A percentile compares a stretch with the other conserved stretches of the same genome.
Conservation (phyloP, 1,140 invertebrate genomes). For the Ceratosolen fusciceps region DNA sequence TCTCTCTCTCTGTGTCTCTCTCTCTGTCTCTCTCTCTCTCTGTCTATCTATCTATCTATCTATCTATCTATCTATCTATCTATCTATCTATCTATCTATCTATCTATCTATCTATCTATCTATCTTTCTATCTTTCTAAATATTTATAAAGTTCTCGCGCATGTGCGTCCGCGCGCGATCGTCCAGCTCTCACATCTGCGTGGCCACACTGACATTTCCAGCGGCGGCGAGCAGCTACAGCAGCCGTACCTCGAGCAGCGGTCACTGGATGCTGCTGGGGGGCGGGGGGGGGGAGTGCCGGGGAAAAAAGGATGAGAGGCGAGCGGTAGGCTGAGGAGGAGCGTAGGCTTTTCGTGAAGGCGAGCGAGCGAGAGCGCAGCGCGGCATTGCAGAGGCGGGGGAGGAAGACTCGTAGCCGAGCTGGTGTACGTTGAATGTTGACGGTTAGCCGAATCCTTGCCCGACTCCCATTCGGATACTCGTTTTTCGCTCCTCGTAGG, state of each 20-base stretch:
- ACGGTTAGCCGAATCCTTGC: not conserved
- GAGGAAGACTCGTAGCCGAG: not conserved
- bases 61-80: not conserved
- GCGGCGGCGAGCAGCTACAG: not conserved
- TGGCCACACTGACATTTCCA: slow-evolving; percentile 33
- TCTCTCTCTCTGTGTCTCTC: not conserved
- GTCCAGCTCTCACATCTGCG: slow-evolving; percentile 19
- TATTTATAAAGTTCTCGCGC: not conserved
- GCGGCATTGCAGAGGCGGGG: not conserved
- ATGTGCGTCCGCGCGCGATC: slow-evolving; percentile 16
- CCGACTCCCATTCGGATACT: not conserved
- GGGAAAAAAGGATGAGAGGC: slow-evolving; percentile 4
- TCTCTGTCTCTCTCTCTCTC: not conserved
- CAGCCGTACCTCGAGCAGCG: not conserved
- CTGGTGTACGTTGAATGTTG: slow-evolving; percentile 4
- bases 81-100: not conserved
- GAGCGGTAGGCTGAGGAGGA: not conserved
- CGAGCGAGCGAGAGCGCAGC: not conserved
- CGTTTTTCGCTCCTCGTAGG: not conserved
- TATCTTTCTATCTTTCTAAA: not conserved
- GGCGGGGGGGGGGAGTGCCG: not conserved
- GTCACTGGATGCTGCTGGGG: not conserved
- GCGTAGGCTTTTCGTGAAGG: slow-evolving; percentile 6
- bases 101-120: not conserved
- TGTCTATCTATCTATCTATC: no score